Percentiles rank a stretch among this genome's conserved stretches.
Evolutionary conservation across 2,113 vertebrate genomes (phyloP).

Genomic region (Crotalus horridus): DNA sequence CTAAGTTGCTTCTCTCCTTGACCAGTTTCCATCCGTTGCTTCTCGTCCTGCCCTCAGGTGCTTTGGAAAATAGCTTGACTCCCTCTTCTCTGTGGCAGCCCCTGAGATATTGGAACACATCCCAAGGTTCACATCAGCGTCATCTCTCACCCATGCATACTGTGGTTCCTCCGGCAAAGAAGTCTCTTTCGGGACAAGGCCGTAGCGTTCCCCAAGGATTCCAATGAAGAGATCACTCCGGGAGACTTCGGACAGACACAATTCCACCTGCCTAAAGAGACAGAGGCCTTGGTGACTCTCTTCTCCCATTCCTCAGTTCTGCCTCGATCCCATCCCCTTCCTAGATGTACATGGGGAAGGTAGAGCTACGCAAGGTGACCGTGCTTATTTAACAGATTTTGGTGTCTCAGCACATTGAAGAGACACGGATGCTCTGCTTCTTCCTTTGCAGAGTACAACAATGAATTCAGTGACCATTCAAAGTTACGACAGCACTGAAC

Average conservation of each 20-base stretch:
- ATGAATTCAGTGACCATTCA: too few relatives aligned
- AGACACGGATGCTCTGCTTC: neutral
- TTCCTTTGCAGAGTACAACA: too few relatives aligned
- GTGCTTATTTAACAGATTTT: neutral
- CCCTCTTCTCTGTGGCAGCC: too few relatives aligned
- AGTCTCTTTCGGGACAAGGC: conserved; percentile 70
- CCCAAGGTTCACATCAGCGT: neutral
- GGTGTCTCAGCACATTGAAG: neutral
- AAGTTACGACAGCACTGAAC: too few relatives aligned
- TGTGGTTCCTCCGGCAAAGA: conserved; percentile 77
- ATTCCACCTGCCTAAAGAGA: conserved; percentile 65
- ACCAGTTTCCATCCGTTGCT: too few relatives aligned
- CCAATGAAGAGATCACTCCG: conserved; percentile 82
- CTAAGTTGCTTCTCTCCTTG: too few relatives aligned
- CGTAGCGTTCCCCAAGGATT: conserved; percentile 84
- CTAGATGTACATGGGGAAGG: neutral
- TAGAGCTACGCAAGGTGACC: too few relatives aligned
- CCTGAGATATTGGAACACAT: too few relatives aligned
- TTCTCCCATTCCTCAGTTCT: neutral
- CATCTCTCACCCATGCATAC: conserved; percentile 79
- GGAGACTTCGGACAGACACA: conserved; percentile 84
- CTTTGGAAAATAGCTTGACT: too few relatives aligned
- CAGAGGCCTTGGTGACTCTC: neutral
- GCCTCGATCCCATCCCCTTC: neutral
- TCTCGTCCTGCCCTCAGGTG: too few relatives aligned